A percentile compares a stretch with the other conserved stretches of the same genome.
These are phyloP conservation scores for Mythimna vitellina DNA, from an alignment of 2,888 invertebrate genomes.

Conservation along the genomic window DNA sequence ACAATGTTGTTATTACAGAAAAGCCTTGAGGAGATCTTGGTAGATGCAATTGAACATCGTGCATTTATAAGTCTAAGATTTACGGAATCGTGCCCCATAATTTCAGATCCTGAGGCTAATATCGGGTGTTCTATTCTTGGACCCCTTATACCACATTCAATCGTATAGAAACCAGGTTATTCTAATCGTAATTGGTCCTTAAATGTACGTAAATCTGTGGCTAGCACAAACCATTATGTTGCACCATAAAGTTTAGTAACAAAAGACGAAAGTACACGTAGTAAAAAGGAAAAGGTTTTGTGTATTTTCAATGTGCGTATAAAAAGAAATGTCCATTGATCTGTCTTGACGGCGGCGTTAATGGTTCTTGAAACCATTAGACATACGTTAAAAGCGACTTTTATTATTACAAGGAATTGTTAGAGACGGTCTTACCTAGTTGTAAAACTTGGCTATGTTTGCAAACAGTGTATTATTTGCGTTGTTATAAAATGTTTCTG, in stretches of 20 bases:
- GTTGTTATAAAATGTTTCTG: conserved; percentile 1
- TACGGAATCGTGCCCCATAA: neutral
- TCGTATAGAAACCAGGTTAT: conserved; percentile 9
- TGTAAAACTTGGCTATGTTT: conserved; percentile 31
- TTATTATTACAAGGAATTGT: conserved; percentile 49
- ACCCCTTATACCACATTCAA: neutral
- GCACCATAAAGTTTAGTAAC: conserved; percentile 36
- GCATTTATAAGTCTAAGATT: neutral
- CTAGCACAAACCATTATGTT: conserved; percentile 5
- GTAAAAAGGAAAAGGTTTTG: conserved; percentile 48
- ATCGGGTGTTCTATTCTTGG: neutral
- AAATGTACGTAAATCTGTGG: conserved; percentile 31
- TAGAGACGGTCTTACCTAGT: conserved; percentile 20
- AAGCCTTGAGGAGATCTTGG: conserved; percentile 7
- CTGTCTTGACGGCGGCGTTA: conserved; percentile 52
- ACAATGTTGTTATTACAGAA: conserved; percentile 20
- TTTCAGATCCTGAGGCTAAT: conserved; percentile 15
- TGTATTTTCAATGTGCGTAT: conserved; percentile 45
- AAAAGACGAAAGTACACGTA: conserved; percentile 30
- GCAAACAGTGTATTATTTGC: conserved; percentile 30
- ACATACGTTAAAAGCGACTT: conserved; percentile 45
- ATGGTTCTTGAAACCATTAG: conserved; percentile 60
- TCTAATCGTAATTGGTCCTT: conserved; percentile 24
- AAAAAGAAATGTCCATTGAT: conserved; percentile 55
- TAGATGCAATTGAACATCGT: conserved; percentile 15